Evolutionary conservation across 2,113 vertebrate genomes (phyloP).

Genomic region (Rhinoptilus africanus): DNA sequence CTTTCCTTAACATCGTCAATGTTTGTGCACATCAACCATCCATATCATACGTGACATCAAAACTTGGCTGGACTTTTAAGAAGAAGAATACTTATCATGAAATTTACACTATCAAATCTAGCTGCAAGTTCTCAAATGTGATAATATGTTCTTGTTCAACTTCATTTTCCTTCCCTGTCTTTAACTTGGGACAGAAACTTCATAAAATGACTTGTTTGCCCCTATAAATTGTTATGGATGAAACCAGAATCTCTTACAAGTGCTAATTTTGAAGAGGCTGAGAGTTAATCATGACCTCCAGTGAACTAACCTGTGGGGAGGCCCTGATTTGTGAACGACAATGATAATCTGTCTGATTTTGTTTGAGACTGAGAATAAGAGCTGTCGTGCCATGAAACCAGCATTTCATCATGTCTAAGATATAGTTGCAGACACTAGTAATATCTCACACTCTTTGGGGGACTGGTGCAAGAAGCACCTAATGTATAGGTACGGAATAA

Average conservation of each 20-base stretch:
- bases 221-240: background rate
- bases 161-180: background rate
- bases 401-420: background rate
- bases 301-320: background rate
- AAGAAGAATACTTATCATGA: background rate
- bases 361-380: background rate
- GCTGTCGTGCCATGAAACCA: background rate
- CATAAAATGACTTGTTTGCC: background rate
- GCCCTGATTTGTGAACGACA: background rate
- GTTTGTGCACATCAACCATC: background rate
- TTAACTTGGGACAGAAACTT: background rate
- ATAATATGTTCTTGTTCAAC: background rate
- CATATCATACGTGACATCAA: background rate
- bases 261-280: background rate
- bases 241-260: background rate
- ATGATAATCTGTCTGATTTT: background rate
- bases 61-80: background rate
- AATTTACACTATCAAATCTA: background rate
- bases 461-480: background rate
- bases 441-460: background rate
- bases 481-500: background rate
- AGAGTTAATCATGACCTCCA: background rate
- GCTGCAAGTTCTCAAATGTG: background rate
- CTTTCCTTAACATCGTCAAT: background rate
- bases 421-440: background rate